A percentile compares a stretch with the other conserved stretches of the same genome.
Evolutionary conservation across 2,797 vertebrate genomes (phyloP).

Genomic region (Thripadectes ignobilis): DNA sequence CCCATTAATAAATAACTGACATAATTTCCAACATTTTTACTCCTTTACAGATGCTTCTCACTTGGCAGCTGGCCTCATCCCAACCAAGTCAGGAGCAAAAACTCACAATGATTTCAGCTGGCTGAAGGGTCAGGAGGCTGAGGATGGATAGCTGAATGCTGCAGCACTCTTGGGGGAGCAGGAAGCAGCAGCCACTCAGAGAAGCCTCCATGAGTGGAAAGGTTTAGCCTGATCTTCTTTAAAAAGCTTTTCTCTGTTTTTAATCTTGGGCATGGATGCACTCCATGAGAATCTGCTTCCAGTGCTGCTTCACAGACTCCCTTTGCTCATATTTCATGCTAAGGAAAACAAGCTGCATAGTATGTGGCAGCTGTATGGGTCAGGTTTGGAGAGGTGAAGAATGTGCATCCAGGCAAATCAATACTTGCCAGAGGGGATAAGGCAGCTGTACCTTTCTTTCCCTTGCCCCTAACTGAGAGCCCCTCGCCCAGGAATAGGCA

Average conservation of each 20-base stretch:
- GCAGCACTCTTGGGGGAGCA: background rate
- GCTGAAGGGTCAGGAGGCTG: background rate
- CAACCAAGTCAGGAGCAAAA: conserved; percentile 4
- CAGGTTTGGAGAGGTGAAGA: background rate
- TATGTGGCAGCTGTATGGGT: background rate
- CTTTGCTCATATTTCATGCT: background rate
- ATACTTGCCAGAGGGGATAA: background rate
- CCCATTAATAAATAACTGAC: conserved; percentile 48
- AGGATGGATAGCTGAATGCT: background rate
- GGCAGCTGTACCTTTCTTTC: background rate
- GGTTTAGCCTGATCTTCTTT: background rate
- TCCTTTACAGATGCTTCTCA: conserved; percentile 1
- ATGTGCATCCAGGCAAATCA: background rate
- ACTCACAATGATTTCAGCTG: background rate
- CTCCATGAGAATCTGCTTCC: background rate
- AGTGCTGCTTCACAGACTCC: accelerated
- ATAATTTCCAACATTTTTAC: conserved; percentile 4
- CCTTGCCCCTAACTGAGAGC: background rate
- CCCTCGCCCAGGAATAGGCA: background rate
- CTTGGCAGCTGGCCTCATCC: conserved; percentile 24
- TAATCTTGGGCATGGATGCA: background rate
- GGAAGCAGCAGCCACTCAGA: background rate
- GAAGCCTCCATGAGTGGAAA: background rate
- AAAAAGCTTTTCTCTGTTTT: background rate
- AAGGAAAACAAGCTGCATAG: background rate